A percentile compares a stretch with the other conserved stretches of the same genome.
Evolutionary conservation across 2,113 vertebrate species (phyloP).

Genomic region (Dipodomys spectabilis): DNA sequence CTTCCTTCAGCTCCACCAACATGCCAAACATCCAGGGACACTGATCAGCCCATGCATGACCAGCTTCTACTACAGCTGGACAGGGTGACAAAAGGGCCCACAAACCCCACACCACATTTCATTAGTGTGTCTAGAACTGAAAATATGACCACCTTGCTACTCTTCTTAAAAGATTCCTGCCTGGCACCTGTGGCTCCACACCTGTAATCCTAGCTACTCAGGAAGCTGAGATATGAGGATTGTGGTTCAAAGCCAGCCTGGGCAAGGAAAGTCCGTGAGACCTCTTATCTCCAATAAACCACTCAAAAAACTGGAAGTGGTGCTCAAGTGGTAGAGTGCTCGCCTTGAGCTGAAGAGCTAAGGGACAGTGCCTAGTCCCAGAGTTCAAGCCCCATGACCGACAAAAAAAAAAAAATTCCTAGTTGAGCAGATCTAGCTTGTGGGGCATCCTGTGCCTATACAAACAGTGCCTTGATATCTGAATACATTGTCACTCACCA

Average conservation of each 20-base stretch:
- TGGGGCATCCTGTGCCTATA: neutral
- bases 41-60: neutral
- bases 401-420: neutral
- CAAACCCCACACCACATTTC: neutral
- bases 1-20: neutral
- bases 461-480: neutral
- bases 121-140: neutral
- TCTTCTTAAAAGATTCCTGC: neutral
- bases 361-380: too few relatives aligned
- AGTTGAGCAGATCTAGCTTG: neutral
- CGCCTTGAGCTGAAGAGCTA: too few relatives aligned
- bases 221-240: too few relatives aligned
- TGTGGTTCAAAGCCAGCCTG: too few relatives aligned
- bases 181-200: too few relatives aligned
- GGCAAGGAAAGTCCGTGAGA: too few relatives aligned
- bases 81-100: neutral
- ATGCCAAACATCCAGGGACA: conserved; percentile 7
- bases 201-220: too few relatives aligned
- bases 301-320: too few relatives aligned
- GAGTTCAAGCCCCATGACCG: too few relatives aligned
- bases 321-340: too few relatives aligned
- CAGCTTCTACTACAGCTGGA: neutral
- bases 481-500: conserved; percentile 83
- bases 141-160: neutral
- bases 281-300: too few relatives aligned